These are phyloP conservation scores for Todiramphus chloris DNA, from an alignment of 2,113 vertebrate species.

Conservation along the genomic window DNA sequence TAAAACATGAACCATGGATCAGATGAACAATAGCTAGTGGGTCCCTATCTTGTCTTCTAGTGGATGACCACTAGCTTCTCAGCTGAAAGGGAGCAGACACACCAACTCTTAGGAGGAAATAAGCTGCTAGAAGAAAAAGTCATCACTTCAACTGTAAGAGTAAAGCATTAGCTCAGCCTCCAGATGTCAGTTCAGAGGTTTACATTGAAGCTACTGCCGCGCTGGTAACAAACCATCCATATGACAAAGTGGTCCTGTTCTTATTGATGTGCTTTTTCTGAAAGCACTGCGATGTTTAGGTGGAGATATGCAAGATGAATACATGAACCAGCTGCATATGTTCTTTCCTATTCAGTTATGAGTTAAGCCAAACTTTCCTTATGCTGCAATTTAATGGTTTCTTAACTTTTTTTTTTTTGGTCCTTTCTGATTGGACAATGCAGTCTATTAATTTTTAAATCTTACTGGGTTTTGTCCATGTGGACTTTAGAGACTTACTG, in stretches of 20 bases:
- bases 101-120: neutral
- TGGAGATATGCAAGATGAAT: neutral
- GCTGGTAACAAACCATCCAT: neutral
- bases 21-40: neutral
- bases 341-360: neutral
- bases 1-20: neutral
- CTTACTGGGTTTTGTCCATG: neutral
- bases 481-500: neutral
- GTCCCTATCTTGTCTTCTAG: neutral
- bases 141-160: neutral
- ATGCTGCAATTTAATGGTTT: neutral
- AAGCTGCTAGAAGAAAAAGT: neutral
- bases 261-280: neutral
- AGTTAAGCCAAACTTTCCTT: neutral
- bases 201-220: neutral
- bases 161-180: neutral
- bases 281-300: fast-evolving
- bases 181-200: neutral
- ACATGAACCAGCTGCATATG: fast-evolving
- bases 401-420: neutral
- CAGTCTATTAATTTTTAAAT: neutral
- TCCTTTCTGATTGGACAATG: neutral
- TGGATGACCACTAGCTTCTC: neutral
- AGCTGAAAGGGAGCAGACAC: neutral
- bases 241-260: neutral